Conservation (phyloP, 1,140 invertebrate species). For the Mesaphorura yosii region DNA sequence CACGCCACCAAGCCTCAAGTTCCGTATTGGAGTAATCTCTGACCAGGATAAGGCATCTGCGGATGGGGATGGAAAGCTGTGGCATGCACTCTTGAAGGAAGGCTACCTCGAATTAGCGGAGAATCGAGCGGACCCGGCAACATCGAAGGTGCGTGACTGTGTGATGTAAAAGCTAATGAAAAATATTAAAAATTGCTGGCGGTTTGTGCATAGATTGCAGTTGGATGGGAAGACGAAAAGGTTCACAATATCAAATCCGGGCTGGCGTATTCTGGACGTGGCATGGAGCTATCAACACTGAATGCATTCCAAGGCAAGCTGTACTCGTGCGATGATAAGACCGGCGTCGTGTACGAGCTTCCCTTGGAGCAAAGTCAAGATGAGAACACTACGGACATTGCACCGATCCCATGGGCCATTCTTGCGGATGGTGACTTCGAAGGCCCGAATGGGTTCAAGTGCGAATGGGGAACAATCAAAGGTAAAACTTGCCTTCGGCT, state of each 20-base stretch:
- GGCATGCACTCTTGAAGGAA: conserved; percentile 67
- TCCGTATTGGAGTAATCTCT: conserved; percentile 71
- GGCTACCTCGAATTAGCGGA: conserved; percentile 44
- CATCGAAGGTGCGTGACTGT: conserved; percentile 15
- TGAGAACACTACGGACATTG: conserved; percentile 32
- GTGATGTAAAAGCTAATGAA: neutral
- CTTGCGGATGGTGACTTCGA: conserved; percentile 57
- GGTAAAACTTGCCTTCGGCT: no score
- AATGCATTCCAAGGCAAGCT: conserved; percentile 86
- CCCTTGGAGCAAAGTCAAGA: conserved; percentile 37
- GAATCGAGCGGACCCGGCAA: conserved; percentile 11
- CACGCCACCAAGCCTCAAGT: conserved; percentile 41
- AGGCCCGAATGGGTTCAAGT: conserved; percentile 67
- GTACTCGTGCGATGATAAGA: conserved; percentile 86
- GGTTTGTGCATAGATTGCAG: conserved; percentile 43
- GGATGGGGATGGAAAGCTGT: conserved; percentile 39
- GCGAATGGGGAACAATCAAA: conserved; percentile 96
- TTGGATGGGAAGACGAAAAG: conserved; percentile 56
- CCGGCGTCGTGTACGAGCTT: conserved; percentile 75
- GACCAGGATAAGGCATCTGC: conserved; percentile 80
- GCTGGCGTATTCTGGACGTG: conserved; percentile 68
- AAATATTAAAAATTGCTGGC: neutral
- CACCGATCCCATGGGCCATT: conserved; percentile 79
- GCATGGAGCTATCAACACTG: conserved; percentile 95
- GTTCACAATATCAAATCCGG: conserved; percentile 51